These are phyloP conservation scores for Tinamus guttatus DNA, from an alignment of 2,113 vertebrate species.

Conservation along the genomic window DNA sequence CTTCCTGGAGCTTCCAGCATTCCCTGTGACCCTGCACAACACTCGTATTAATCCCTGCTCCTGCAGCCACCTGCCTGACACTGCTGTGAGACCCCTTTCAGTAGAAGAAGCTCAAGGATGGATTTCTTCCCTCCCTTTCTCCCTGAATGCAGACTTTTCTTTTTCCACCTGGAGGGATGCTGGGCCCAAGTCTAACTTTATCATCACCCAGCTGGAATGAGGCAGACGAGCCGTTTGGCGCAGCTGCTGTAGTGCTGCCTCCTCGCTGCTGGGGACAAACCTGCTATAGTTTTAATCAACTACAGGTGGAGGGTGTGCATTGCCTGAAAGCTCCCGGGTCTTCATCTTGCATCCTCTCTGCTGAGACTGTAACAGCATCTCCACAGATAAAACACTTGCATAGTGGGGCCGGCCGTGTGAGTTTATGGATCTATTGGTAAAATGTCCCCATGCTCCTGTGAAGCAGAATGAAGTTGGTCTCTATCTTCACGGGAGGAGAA, in stretches of 20 bases:
- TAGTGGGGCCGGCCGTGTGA: background rate
- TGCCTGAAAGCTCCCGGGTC: background rate
- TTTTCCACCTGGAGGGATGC: background rate
- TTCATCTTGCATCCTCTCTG: background rate
- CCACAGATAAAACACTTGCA: background rate
- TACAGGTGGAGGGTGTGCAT: rapidly evolving
- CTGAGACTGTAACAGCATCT: background rate
- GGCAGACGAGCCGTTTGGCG: background rate
- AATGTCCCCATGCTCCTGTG: background rate
- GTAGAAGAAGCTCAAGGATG: background rate
- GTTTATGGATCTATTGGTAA: background rate
- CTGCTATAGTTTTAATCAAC: background rate
- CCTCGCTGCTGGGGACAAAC: background rate
- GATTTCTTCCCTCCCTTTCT: background rate
- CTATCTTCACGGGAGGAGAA: background rate
- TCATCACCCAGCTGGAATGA: background rate
- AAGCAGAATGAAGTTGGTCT: background rate
- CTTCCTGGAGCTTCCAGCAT: background rate
- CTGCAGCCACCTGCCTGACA: background rate
- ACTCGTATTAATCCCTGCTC: background rate
- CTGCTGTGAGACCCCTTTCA: background rate
- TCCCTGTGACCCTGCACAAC: background rate
- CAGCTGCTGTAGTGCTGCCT: background rate
- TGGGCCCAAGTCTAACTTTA: background rate
- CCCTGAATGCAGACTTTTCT: background rate